Evolutionary conservation across 2,888 invertebrate genomes (phyloP), one percentile per base, ranked within the genome.

Genomic region (Hydraecia micacea): DNA sequence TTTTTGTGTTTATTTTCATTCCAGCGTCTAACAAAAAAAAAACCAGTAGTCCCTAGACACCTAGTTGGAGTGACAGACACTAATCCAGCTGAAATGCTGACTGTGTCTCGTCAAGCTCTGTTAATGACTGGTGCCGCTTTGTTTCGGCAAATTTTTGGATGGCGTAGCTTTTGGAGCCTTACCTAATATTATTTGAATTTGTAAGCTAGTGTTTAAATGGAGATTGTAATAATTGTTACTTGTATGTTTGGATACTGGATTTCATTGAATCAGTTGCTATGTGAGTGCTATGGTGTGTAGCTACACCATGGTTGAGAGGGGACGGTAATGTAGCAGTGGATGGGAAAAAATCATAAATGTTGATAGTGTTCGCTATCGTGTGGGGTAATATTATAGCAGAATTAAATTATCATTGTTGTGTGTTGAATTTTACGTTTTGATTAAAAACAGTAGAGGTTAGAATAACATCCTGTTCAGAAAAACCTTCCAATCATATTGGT

Each of bases 1-100:
- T 25, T 25, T 25, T 36, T 65, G 6, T 13, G 36, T 36, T 65
- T 4, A 25, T 15, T 15, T 42, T 42, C 3, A 6, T 72, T 46
- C 7, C 11, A 25, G 18, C 7, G 11, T 72, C 18, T 72, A 15
- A 15, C 58, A n/a, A 3, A 58, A n/a, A 72, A 25, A 63, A 15
- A 63, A 25, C 69, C 66, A 66, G 21, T 2, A 18, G n/a, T 58
- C 85, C 58, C 81, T 7, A n/a, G 73, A 32, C 28, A 60, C 42
- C 42, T 62, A 69, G 55, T 21, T 15, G 42, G 46, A 52, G 60
- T 58, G 69, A 62, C 86, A 46, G 73, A 66, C 69, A 73, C 69
- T 79, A 49, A 86, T 75, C 79, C 52, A 65, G 32, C 46, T 58
- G 76, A 71, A 80, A n/a, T 63, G 79, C 83, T 87, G 87, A 87